Percentiles rank a stretch among this genome's conserved stretches.
Evolutionary conservation across 64 coral and sea anemone species (phyloP).

Genomic region (Catalaphyllia jardinei): DNA sequence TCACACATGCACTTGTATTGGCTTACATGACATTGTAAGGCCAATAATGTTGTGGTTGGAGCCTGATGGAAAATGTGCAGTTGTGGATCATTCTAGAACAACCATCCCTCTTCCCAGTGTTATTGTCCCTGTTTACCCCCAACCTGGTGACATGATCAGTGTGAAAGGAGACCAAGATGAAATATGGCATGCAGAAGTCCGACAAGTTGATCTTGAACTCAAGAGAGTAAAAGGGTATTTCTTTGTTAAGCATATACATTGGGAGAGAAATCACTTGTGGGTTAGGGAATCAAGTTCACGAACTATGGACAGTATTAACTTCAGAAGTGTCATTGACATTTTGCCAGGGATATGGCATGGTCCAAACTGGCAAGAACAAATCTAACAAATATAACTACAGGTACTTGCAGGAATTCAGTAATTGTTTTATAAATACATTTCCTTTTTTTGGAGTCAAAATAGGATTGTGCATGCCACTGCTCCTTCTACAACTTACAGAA

Average conservation of each 20-base stretch:
- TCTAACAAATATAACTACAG: not conserved
- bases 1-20: conserved; percentile 15
- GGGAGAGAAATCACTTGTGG: conserved; percentile 16
- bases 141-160: conserved; percentile 21
- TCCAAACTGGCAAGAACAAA: conserved; percentile 36
- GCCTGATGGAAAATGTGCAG: conserved; percentile 25
- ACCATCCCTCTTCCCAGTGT: not conserved
- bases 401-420: not conserved
- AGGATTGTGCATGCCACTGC: no score
- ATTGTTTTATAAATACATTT: not conserved
- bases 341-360: conserved; percentile 13
- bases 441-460: no score
- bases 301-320: conserved; percentile 13
- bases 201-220: conserved; percentile 5
- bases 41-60: conserved; percentile 23
- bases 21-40: not conserved
- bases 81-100: conserved; percentile 16
- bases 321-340: not conserved
- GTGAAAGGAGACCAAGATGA: conserved; percentile 24
- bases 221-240: conserved; percentile 18
- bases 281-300: conserved; percentile 8
- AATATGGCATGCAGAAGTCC: conserved; percentile 26
- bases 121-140: not conserved
- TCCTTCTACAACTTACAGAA: no score
- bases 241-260: conserved; percentile 12